Percentiles rank a stretch among this genome's conserved stretches.
Evolutionary conservation across 2,888 invertebrate species (phyloP).

Genomic region (Pecten maximus): DNA sequence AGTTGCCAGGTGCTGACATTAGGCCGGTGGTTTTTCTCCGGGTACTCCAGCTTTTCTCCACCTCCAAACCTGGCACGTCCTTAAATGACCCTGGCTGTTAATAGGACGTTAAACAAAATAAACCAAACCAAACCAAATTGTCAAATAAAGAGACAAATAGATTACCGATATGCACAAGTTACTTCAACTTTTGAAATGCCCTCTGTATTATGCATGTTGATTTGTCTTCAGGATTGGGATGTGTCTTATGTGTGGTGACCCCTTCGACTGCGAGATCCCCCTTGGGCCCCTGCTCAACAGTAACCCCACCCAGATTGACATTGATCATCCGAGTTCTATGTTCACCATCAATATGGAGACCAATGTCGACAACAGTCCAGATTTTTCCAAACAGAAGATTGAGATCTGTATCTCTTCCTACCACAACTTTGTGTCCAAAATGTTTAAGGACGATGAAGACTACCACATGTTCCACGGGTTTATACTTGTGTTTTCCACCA

Average conservation of each 20-base stretch:
- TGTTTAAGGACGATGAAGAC: constrained; percentile 59
- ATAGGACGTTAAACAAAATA: no score
- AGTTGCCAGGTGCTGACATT: no score
- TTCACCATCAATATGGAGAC: constrained; percentile 59
- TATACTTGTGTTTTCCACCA: constrained; percentile 96
- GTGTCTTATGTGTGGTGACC: constrained; percentile 98
- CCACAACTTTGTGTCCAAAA: constrained; percentile 88
- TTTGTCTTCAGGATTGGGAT: constrained; percentile 85
- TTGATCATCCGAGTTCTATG: constrained; percentile 88
- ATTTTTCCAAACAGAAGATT: constrained; percentile 90
- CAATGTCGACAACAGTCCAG: constrained; percentile 91
- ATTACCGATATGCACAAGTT: no score
- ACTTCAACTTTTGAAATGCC: no score
- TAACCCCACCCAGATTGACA: constrained; percentile 92
- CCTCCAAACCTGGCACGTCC: no score
- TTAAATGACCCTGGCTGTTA: no score
- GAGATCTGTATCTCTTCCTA: constrained; percentile 95
- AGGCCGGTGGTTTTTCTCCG: no score
- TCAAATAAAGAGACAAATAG: no score
- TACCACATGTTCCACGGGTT: constrained; percentile 92
- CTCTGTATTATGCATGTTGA: neutral
- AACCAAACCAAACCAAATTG: no score
- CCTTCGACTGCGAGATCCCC: constrained; percentile 94
- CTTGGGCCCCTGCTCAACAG: constrained; percentile 93
- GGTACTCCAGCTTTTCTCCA: no score